Percentiles rank a stretch among this genome's conserved stretches.
phyloP scores from a whole-genome alignment of 2,113 vertebrate species.

The Gambusia affinis region DNA sequence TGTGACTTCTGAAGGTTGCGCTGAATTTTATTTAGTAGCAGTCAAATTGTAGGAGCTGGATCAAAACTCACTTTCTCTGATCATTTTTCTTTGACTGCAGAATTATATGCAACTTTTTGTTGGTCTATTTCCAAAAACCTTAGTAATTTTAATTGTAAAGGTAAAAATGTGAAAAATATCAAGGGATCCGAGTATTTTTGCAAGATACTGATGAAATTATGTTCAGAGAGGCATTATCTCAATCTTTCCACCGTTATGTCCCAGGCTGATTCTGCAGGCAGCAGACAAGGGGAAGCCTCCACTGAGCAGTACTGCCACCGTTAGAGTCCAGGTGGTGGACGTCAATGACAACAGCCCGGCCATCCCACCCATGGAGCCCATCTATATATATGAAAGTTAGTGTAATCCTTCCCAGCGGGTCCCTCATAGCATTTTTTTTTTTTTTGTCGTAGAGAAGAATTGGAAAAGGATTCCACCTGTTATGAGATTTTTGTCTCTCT shows the following conservation, averaged over 20 bases:
- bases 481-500: slow-evolving; percentile 31
- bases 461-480: neutral
- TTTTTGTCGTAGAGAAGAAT: neutral
- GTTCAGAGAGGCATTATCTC: neutral
- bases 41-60: neutral
- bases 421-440: neutral
- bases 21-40: no score
- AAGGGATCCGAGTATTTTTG: neutral
- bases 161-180: no score
- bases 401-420: neutral
- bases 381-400: slow-evolving; percentile 89
- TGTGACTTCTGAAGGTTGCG: neutral
- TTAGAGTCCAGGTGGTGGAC: slow-evolving; percentile 88
- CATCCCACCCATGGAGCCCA: slow-evolving; percentile 80
- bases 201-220: neutral
- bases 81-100: neutral
- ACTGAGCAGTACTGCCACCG: slow-evolving; percentile 79
- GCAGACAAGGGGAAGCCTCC: slow-evolving; percentile 86
- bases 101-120: neutral
- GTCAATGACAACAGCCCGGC: slow-evolving; percentile 89
- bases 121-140: neutral
- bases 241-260: slow-evolving; percentile 19
- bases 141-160: neutral
- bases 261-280: slow-evolving; percentile 88
- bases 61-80: neutral